Percentiles rank a stretch among this genome's conserved stretches.
These are phyloP conservation scores for Chionomys nivalis DNA, from an alignment of 2,113 vertebrate species.

Conservation along the genomic window DNA sequence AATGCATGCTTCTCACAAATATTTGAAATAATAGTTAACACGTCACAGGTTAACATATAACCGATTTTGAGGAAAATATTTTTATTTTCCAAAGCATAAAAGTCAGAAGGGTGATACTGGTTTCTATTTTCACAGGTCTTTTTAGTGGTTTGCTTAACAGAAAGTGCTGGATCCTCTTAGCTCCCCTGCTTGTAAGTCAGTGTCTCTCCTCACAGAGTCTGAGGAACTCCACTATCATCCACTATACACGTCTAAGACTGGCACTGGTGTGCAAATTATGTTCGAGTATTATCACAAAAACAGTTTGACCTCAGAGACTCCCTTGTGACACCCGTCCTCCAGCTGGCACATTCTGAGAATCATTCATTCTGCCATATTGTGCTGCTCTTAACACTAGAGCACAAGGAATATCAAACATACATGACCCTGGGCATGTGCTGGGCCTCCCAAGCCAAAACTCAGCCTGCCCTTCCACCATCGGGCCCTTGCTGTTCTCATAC, in stretches of 20 bases:
- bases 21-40: not conserved
- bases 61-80: constrained; percentile 42
- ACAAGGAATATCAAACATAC: not conserved
- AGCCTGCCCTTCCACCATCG: not conserved
- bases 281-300: not conserved
- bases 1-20: not conserved
- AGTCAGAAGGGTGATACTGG: not conserved
- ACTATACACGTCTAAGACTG: not conserved
- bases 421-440: not conserved
- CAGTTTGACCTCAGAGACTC: not conserved
- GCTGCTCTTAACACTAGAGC: not conserved
- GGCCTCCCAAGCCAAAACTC: not conserved
- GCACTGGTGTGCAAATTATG: not conserved
- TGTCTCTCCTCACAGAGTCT: not conserved
- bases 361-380: no score
- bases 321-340: not conserved
- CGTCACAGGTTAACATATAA: not conserved
- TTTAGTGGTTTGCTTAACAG: constrained; percentile 18
- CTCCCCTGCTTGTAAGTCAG: constrained; percentile 29
- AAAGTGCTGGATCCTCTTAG: not conserved
- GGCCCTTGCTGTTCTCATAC: not conserved
- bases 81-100: not conserved
- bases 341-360: not conserved
- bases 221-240: not conserved
- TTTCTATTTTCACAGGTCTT: constrained; percentile 26